These are phyloP conservation scores for Amitus sp. DNA, from an alignment of 2,888 invertebrate species.

Conservation along the genomic window DNA sequence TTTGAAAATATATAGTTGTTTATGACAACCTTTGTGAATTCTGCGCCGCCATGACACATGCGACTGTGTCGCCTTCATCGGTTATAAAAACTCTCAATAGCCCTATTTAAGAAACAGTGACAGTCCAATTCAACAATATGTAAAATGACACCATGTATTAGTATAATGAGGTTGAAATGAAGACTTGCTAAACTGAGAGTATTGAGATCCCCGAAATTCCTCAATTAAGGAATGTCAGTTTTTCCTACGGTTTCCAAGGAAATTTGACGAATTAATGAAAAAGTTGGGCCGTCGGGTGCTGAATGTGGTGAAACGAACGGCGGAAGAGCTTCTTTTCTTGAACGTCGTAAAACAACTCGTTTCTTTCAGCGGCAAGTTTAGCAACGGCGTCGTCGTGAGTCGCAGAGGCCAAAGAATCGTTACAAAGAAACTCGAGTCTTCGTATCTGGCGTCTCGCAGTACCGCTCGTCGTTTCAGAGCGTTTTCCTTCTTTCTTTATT, in stretches of 20 bases:
- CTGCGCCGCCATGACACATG: too few species aligned
- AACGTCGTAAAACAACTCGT: constrained; percentile 3
- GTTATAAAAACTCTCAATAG: too few species aligned
- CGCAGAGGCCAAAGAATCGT: not conserved
- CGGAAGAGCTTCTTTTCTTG: not conserved
- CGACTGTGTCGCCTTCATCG: too few species aligned
- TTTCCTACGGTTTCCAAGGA: not conserved
- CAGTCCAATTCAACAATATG: too few species aligned
- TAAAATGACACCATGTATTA: too few species aligned
- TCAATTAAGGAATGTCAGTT: too few species aligned
- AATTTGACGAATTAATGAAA: not conserved
- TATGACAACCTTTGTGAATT: too few species aligned
- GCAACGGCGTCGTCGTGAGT: not conserved
- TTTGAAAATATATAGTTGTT: too few species aligned
- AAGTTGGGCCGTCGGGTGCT: not conserved
- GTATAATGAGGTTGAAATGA: too few species aligned
- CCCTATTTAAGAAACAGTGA: too few species aligned
- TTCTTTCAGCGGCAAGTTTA: constrained; percentile 1
- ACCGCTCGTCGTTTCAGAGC: constrained; percentile 1
- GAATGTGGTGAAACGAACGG: not conserved
- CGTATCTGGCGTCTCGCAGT: not conserved
- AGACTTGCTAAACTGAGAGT: too few species aligned
- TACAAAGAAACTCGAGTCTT: constrained; percentile 4
- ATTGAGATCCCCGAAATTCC: too few species aligned
- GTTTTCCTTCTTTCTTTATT: not conserved